Evolutionary conservation across 2,888 invertebrate genomes (phyloP), one percentile per base, ranked within the genome.

Genomic region (Dicranocentrus wangi): DNA sequence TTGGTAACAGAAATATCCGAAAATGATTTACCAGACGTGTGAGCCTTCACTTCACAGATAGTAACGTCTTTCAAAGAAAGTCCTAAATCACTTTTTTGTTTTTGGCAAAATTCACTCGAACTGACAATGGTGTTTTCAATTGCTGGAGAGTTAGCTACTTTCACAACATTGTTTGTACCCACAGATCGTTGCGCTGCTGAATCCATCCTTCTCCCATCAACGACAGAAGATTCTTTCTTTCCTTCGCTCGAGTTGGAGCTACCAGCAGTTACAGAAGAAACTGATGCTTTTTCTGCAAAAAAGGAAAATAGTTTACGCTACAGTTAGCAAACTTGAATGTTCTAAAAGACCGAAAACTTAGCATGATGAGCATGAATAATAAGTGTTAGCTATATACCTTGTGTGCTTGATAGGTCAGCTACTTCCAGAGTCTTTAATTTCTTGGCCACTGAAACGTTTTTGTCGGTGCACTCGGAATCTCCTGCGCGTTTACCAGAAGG

Each of bases 51-150:
- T 47, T 81, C 81, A 71, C 75, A 81, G 47, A 81, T 81, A 19
- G 81, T 81, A 43, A 81, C 81, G 21, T 81, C 81, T 39, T 81
- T 81, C n/a, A 81, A 53, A 0, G 75, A 76, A 19, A 81, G 70
- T 27, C 81, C 81, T 7, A 81, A 23, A 28, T 81, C 81, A 55
- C 55, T 81, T 42, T 75, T 81, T 51, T 81, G 80, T 23, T 73
- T 61, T 63, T 81, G 68, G 39, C 53, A 68, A 23, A 73, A 69
- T 28, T 73, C 60, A 65, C 75, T 63, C 27, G 79, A 15, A 73
- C 43, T 15, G 55, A 47, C 32, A 53, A 61, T 51, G n/a, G 60
- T 43, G 63, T 13, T 68, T 71, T 55, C 76, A 15, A 68, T 15
- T 13, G 13, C 23, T 19, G 13, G 1, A 47, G 7, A n/a, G 15